Evolutionary conservation across 2,888 invertebrate species (phyloP).

Genomic region (Ferrisia virgata): DNA sequence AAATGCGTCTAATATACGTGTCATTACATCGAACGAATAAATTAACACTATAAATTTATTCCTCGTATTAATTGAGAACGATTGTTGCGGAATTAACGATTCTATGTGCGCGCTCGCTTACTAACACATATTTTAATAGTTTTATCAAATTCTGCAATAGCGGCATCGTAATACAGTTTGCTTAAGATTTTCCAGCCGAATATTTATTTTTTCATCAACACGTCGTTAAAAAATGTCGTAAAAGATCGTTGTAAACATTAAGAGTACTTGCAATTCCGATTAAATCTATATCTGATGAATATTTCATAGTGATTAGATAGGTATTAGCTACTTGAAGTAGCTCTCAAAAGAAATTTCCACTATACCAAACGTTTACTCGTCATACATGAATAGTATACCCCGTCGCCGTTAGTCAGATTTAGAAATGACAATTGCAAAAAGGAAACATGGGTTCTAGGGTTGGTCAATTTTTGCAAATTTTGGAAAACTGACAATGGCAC

Average conservation of each 20-base stretch:
- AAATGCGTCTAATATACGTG: background rate
- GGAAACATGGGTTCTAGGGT: no score
- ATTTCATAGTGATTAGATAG: background rate
- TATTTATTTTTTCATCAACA: background rate
- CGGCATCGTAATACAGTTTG: background rate
- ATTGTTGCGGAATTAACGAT: background rate
- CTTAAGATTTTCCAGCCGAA: background rate
- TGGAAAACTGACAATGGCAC: no score
- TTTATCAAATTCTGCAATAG: background rate
- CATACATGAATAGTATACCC: no score
- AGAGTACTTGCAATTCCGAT: background rate
- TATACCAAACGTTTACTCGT: background rate
- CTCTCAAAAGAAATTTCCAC: background rate
- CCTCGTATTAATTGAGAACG: background rate
- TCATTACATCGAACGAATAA: constrained; percentile 14
- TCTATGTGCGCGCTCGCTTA: background rate
- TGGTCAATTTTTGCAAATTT: no score
- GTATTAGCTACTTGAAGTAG: background rate
- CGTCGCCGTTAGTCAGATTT: no score
- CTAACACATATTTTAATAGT: background rate
- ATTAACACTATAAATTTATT: background rate
- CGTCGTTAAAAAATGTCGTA: background rate
- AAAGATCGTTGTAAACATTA: background rate
- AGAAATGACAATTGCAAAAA: no score
- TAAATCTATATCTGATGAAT: background rate